Evolutionary conservation across 2,888 invertebrate species (phyloP), one percentile per base, ranked within the genome.

Genomic region (Thereva nobilitata): DNA sequence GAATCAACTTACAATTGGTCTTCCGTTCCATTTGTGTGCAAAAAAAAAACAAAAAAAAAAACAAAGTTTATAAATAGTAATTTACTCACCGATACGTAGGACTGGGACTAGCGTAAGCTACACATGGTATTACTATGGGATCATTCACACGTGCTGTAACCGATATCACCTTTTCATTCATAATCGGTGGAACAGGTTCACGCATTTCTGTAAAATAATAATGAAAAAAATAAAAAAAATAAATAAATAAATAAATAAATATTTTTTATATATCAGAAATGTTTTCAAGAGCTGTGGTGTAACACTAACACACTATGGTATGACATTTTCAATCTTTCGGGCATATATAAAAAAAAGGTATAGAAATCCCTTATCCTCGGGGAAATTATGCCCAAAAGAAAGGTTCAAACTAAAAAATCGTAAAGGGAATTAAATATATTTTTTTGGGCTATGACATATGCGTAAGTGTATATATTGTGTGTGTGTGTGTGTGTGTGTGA

Each of bases 51-150:
- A 45, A 50, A 44, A 10, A 40, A 38, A 53, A n/a, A 2, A 41
- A 9, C 12, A 50, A 34, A 41, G 9, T 44, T 10, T 40, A 37
- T 44, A 10, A 44, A 10, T 54, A 4, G 6, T n/a, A 42, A 55
- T 44, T 45, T 38, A 72, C 77, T 82, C 80, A 87, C 86, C 85
- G 82, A 79, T 85, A 82, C 65, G 78, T 78, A 8, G 87, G 86
- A 12, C 84, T 81, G 7, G 87, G 87, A 77, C 84, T 85, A 10
- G 85, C 86, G 74, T 84, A 85, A 34, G 86, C 86, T 44, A 86
- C 85, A 78, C 87, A 87, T 5, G 87, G 84, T 63, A 87, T 80
- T 47, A 86, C 85, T 44, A 85, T 80, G 37, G 82, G 82, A 72
- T 84, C 84, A 64, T 85, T 84, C 64, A 84, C 78, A 64, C 84